Base-by-base conservation (phyloP, 2,888 invertebrate genomes). In the Leptinotarsa juncta region DNA sequence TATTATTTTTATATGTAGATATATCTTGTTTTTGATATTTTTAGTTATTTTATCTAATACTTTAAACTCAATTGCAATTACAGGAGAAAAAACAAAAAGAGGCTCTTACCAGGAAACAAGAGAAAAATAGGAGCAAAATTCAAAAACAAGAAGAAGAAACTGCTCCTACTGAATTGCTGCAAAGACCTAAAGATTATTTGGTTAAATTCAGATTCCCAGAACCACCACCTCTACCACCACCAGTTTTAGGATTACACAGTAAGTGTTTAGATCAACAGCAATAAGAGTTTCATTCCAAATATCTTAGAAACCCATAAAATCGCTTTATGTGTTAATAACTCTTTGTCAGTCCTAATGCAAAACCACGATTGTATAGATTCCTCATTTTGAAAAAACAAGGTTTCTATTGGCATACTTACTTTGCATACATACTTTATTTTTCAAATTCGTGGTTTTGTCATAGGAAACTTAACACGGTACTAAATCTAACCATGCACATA, bases 151-250 rank as follows among this genome's bases (percentile, higher is more conserved):
- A 96, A 71, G 95, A 95, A 3, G 94, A 95, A 69, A 90, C 90
- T 68, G 94, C 94, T n/a, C 93, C 95, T 0, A 91, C 94, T 4
- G 96, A 97, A 86, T 88, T 99, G 70, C 88, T 99, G 78, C 94
- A 95, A 83, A 93, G 93, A 82, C 99, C 98, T 16, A 95, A 94
- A 87, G 99, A 99, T 81, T 99, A 99, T 88, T 91, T 96, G 81
- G 99, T 99, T 79, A 99, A 99, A 90, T 99, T 99, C 89, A 70
- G 82, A 57, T 83, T 99, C 89, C 99, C 99, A 1, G 97, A 97
- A 88, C 98, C 99, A 42, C 94, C 98, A 65, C 97, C 97, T 65
- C 89, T 99, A 67, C 97, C 97, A 87, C 99, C 99, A 51, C 99
- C 99, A 15, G 96, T 99, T 85, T 91, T 99, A 62, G 99, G 99